phyloP scores from a whole-genome alignment of 2,797 vertebrate genomes.

The Chrosomus eos region DNA sequence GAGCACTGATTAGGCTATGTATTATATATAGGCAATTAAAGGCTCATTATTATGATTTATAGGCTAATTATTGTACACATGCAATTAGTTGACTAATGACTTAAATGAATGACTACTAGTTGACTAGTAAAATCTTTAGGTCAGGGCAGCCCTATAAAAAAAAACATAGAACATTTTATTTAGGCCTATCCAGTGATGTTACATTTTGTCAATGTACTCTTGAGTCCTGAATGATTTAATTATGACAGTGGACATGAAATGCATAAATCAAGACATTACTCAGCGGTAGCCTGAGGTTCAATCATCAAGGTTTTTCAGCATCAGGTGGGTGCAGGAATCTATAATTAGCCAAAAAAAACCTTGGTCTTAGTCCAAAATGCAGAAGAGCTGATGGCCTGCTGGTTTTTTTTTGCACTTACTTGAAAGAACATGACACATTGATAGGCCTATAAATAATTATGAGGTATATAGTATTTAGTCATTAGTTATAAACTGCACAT shows the following conservation, averaged over 20 bases:
- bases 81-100: too few relatives aligned
- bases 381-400: neutral
- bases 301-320: conserved; percentile 12
- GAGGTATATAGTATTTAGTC: neutral
- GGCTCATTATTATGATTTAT: too few relatives aligned
- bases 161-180: neutral
- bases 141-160: too few relatives aligned
- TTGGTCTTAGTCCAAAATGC: conserved; percentile 18
- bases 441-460: conserved; percentile 25
- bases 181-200: neutral
- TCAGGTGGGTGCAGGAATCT: conserved; percentile 10
- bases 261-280: conserved; percentile 12
- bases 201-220: neutral
- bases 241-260: neutral
- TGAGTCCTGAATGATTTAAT: conserved; percentile 7
- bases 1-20: too few relatives aligned
- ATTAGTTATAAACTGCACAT: neutral
- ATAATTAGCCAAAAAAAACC: conserved; percentile 15
- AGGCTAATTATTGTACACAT: too few relatives aligned
- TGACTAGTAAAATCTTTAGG: too few relatives aligned
- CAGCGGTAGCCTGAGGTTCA: conserved; percentile 4
- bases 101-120: too few relatives aligned
- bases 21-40: too few relatives aligned
- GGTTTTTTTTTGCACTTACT: neutral
- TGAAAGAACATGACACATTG: conserved; percentile 40